Evolutionary conservation across 1,140 invertebrate species (phyloP).

Genomic region (Cotesia glomerata): DNA sequence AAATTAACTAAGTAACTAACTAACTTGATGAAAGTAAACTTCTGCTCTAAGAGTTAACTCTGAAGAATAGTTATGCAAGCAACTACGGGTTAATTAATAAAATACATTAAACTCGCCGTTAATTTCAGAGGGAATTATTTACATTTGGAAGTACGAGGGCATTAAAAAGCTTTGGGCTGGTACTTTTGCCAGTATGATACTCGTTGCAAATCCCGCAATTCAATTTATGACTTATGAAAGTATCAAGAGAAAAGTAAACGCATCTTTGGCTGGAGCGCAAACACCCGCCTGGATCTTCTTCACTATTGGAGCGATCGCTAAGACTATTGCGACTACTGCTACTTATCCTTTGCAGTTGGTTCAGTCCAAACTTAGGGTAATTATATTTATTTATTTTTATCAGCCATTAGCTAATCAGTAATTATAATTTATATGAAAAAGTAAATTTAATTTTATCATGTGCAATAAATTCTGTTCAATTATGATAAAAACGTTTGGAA

Average conservation of each 20-base stretch:
- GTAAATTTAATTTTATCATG: too few relatives aligned
- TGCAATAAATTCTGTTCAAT: too few relatives aligned
- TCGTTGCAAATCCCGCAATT: conserved; percentile 87
- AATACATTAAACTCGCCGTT: conserved; percentile 28
- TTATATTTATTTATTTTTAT: not conserved
- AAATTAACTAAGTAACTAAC: too few relatives aligned
- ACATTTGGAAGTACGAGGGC: conserved; percentile 77
- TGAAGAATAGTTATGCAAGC: not conserved
- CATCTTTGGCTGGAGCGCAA: conserved; percentile 50
- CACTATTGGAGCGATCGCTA: conserved; percentile 77
- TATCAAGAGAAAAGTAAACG: conserved; percentile 73
- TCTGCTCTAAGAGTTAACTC: too few relatives aligned
- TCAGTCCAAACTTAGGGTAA: conserved; percentile 80
- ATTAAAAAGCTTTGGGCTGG: conserved; percentile 79
- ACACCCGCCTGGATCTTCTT: conserved; percentile 67
- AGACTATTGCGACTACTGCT: conserved; percentile 79
- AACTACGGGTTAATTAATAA: not conserved
- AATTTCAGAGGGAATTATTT: conserved; percentile 70
- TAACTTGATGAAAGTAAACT: too few relatives aligned
- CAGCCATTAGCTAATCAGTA: too few relatives aligned
- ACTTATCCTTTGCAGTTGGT: conserved; percentile 89
- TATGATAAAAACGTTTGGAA: too few relatives aligned
- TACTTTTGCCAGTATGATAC: conserved; percentile 79
- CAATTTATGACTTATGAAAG: conserved; percentile 92
- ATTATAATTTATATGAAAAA: too few relatives aligned